phyloP scores from a whole-genome alignment of 2,113 vertebrate species.

The Misgurnus mizolepis region DNA sequence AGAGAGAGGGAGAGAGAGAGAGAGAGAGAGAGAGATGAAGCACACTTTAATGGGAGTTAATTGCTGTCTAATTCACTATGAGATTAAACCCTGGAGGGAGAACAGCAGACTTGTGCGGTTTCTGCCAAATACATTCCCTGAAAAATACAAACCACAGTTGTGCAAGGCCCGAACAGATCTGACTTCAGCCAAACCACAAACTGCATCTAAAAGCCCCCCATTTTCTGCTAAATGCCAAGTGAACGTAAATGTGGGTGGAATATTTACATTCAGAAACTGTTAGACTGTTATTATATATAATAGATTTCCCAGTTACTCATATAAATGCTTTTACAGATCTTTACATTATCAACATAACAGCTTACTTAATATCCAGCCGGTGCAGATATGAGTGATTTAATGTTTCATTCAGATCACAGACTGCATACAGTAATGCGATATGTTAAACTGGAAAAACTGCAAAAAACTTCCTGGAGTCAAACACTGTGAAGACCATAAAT shows the following conservation, averaged over 20 bases:
- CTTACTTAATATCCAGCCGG: neutral
- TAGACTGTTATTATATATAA: neutral
- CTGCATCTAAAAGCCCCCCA: neutral
- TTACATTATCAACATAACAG: neutral
- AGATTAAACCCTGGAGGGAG: slow-evolving; percentile 21
- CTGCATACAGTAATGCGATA: no score
- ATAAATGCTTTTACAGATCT: neutral
- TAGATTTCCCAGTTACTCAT: neutral
- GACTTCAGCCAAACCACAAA: slow-evolving; percentile 15
- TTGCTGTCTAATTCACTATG: slow-evolving; percentile 30
- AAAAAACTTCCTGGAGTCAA: no score
- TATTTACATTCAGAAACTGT: neutral
- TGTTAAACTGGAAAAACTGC: no score
- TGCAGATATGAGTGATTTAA: no score
- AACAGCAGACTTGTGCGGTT: slow-evolving; percentile 21
- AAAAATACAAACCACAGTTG: slow-evolving; percentile 12
- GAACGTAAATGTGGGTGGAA: neutral
- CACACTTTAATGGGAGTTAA: slow-evolving; percentile 39
- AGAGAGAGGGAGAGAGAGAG: neutral
- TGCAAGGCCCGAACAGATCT: slow-evolving; percentile 2
- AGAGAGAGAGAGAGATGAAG: slow-evolving; percentile 11
- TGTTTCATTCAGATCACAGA: no score
- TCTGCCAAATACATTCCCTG: slow-evolving; percentile 11
- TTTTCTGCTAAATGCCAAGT: slow-evolving; percentile 8
- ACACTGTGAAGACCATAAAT: no score